A percentile compares a stretch with the other conserved stretches of the same genome.
These are phyloP conservation scores for Ambastaia sidthimunki DNA, from an alignment of 2,797 vertebrate species.

Conservation along the genomic window DNA sequence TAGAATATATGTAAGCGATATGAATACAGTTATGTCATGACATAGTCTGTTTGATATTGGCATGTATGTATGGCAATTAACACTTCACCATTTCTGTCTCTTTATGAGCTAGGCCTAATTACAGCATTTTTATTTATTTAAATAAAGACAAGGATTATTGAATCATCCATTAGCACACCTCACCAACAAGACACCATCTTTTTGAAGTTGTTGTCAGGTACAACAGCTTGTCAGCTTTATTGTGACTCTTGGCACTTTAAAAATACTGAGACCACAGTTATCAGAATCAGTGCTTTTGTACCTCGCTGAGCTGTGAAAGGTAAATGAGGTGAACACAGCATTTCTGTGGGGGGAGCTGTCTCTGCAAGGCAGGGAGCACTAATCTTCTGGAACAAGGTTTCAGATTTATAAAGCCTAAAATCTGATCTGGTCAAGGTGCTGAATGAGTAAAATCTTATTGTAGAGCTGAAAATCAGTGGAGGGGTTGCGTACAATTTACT, in stretches of 20 bases:
- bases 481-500: neutral
- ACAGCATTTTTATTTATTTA: neutral
- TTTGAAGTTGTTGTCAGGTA: neutral
- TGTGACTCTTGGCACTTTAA: constrained; percentile 32
- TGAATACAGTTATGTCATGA: neutral
- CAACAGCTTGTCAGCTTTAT: constrained; percentile 5
- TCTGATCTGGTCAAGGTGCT: constrained; percentile 16
- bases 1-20: neutral
- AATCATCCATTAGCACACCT: neutral
- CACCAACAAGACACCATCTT: neutral
- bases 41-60: neutral
- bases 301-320: constrained; percentile 39
- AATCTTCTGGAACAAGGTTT: constrained; percentile 20
- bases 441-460: constrained; percentile 24
- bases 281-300: constrained; percentile 40
- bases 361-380: neutral
- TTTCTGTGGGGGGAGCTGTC: constrained; percentile 9
- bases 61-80: constrained; percentile 5
- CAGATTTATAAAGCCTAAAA: constrained; percentile 12
- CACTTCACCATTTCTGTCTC: neutral
- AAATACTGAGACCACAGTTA: constrained; percentile 25
- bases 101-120: neutral
- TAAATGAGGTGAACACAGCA: constrained; percentile 38
- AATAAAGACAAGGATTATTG: constrained; percentile 8
- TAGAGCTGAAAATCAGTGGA: neutral